Conservation (phyloP, 2,113 vertebrate genomes). For the rat (Rattus norvegicus) region DNA sequence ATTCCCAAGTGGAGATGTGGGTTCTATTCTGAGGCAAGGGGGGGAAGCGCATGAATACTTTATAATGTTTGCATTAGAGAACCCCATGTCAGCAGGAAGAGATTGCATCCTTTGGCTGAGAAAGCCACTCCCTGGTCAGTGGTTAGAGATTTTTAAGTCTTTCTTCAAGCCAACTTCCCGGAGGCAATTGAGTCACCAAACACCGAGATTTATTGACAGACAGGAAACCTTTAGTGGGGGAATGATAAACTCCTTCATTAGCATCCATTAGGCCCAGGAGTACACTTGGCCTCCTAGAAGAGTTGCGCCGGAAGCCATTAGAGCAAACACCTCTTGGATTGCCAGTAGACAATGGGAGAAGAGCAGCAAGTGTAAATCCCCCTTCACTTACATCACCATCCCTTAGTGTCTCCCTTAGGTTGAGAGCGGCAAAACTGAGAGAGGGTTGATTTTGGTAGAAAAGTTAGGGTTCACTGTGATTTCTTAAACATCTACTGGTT, state of each 20-base stretch:
- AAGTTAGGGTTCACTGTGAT: not conserved
- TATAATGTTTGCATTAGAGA: conserved; percentile 71
- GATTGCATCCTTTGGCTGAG: conserved; percentile 52
- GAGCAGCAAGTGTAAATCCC: not conserved
- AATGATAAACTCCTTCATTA: conserved; percentile 66
- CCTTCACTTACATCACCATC: not conserved
- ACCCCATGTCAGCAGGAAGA: conserved; percentile 64
- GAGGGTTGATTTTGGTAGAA: not conserved
- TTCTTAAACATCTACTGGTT: conserved; percentile 28
- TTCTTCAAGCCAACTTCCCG: conserved; percentile 65
- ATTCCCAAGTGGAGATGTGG: conserved; percentile 53
- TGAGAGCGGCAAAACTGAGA: not conserved
- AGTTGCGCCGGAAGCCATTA: conserved; percentile 9
- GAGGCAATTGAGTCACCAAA: conserved; percentile 55
- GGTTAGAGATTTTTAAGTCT: conserved; percentile 67
- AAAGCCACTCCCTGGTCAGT: conserved; percentile 65
- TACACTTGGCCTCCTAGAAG: conserved; percentile 3
- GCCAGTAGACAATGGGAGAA: not conserved
- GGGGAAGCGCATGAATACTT: conserved; percentile 78
- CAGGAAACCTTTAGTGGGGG: conserved; percentile 46
- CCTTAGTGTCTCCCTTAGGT: not conserved
- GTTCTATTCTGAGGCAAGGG: conserved; percentile 39
- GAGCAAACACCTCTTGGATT: not conserved
- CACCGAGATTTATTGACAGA: conserved; percentile 62
- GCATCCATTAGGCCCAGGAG: conserved; percentile 48